Evolutionary conservation across 2,888 invertebrate species (phyloP).

Genomic region (Fragum fragum): DNA sequence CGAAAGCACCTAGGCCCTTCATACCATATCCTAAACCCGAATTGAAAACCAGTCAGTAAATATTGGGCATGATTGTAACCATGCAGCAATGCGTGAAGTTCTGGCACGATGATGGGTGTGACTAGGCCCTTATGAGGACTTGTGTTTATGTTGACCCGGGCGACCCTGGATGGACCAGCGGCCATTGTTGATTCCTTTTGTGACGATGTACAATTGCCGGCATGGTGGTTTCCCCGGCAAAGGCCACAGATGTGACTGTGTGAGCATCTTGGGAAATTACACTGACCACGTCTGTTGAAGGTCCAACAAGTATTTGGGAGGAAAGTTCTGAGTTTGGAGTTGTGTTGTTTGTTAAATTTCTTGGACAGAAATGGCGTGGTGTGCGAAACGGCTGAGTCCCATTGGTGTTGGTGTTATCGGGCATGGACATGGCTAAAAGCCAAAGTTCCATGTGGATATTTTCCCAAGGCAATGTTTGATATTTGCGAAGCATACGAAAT

Average conservation of each 20-base stretch:
- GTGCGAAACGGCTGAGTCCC: too few species aligned
- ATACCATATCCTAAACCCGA: slow-evolving; percentile 34
- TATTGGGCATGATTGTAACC: slow-evolving; percentile 7
- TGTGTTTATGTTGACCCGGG: neutral
- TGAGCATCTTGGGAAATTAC: neutral
- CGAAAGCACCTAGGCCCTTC: neutral
- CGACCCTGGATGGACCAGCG: neutral
- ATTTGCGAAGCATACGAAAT: too few species aligned
- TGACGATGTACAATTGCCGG: slow-evolving; percentile 1
- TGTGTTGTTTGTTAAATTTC: too few species aligned
- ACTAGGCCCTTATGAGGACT: neutral
- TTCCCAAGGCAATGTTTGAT: too few species aligned
- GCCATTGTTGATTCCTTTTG: too few species aligned
- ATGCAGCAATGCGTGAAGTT: neutral
- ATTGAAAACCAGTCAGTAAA: slow-evolving; percentile 24
- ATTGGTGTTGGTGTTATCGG: too few species aligned
- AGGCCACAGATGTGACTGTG: slow-evolving; percentile 35
- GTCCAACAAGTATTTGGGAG: too few species aligned
- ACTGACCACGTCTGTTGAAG: neutral
- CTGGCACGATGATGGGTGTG: neutral
- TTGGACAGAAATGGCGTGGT: too few species aligned
- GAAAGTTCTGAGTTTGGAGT: too few species aligned
- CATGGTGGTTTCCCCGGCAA: slow-evolving; percentile 32
- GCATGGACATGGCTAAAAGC: too few species aligned
- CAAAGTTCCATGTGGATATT: too few species aligned